These are phyloP conservation scores for Meteorus colon DNA, from an alignment of 2,888 invertebrate species.

Conservation along the genomic window DNA sequence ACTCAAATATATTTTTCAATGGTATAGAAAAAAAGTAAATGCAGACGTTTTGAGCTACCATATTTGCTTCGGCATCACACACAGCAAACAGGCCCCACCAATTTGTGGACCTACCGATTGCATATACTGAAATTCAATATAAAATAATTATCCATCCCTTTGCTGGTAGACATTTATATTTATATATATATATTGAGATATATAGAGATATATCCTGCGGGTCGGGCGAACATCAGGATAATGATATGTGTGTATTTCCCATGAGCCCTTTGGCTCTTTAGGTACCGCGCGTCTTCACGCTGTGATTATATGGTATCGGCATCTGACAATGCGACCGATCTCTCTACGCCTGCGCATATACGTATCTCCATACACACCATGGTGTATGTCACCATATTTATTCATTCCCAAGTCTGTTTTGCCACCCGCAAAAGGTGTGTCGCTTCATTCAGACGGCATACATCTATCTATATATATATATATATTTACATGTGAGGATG, in stretches of 20 bases:
- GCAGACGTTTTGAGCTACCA: background rate
- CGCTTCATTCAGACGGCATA: conserved; percentile 26
- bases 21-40: background rate
- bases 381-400: background rate
- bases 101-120: background rate
- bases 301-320: conserved; percentile 69
- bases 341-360: conserved; percentile 45
- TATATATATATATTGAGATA: background rate
- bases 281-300: conserved; percentile 28
- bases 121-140: conserved; percentile 17
- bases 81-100: background rate
- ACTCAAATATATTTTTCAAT: no score
- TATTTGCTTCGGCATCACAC: no score
- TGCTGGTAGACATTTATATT: background rate
- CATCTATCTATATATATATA: conserved; percentile 33
- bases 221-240: conserved; percentile 48
- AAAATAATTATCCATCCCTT: conserved; percentile 43
- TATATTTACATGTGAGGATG: conserved; percentile 47
- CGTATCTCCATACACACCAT: conserved; percentile 28
- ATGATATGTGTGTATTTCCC: conserved; percentile 70
- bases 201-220: background rate
- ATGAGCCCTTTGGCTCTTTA: conserved; percentile 50
- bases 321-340: conserved; percentile 61
- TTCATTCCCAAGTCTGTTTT: conserved; percentile 23
- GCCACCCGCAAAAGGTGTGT: conserved; percentile 61